Base-by-base conservation (phyloP, 1,140 invertebrate genomes). In the Rhagoletis zephyria region DNA sequence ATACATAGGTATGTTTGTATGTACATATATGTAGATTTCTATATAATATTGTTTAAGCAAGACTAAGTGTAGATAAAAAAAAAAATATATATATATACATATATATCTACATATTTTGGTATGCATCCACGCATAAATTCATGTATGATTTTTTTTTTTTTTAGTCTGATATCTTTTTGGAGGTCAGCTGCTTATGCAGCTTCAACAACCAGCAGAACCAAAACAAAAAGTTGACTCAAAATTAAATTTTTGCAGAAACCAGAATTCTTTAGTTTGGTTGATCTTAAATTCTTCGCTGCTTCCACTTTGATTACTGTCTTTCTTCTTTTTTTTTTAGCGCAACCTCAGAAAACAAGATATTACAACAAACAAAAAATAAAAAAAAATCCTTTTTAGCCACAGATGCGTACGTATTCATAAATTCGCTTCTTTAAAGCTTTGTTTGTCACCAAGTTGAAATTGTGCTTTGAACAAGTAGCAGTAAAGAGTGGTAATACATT, bases 191-290 rank as follows among this genome's bases (percentile, higher is more conserved):
- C 67, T 74, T 74, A 70, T 42, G 14, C 12, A 1, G 42, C 67
- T 45, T 74, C 67, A 45, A 12, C 40, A 42, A 45, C 67, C 67
- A 74, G 45, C 67, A 74, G 45, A 74, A 48, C 5, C 51, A 56
- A 56, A 65, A 63, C 7, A 74, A 74, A 45, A 40, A 74, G 19
- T 67, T 40, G 14, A 14, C 14, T 63, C 12, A 14, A 40, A 42
- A 42, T 74, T 48, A 42, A 74, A 30, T 48, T 74, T 74, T 74
- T 74, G 67, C 67, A 74, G 67, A 74, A 74, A 74, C 67, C 67
- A 74, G 67, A 74, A 74, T 74, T 45, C 67, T 48, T 74, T 14
- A 74, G 16, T 40, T 74, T 74, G 67, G 42, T 48, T 14, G 67
- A 74, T 74, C 6, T 74, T 74, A 0, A 74, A 74, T 74, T 74